Evolutionary conservation across 2,113 vertebrate species (phyloP).

Genomic region (Glaucomys volans): DNA sequence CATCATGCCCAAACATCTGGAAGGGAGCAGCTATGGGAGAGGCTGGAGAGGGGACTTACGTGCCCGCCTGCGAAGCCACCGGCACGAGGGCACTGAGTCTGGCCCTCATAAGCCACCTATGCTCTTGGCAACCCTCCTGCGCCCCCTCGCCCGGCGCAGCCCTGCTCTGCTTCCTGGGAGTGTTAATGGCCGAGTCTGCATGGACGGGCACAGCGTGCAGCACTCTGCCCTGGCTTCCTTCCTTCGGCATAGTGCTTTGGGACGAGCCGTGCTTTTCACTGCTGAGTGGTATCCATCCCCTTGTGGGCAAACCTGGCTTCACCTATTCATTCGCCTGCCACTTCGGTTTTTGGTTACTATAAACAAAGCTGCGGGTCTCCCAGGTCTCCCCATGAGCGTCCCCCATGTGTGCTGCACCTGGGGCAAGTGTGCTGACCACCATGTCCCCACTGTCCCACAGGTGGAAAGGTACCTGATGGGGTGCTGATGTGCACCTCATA

Average conservation of each 20-base stretch:
- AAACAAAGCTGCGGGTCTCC: neutral
- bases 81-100: no score
- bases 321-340: neutral
- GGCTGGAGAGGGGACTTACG: accelerated
- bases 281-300: neutral
- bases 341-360: neutral
- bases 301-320: neutral
- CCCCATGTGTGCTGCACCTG: neutral
- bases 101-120: accelerated
- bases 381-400: neutral
- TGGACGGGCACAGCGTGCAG: accelerated
- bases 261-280: neutral
- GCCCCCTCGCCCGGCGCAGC: neutral
- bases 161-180: neutral
- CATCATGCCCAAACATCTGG: neutral
- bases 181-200: neutral
- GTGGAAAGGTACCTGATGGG: no score
- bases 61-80: neutral
- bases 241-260: no score
- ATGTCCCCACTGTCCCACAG: no score
- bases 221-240: neutral
- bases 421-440: no score
- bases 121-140: no score
- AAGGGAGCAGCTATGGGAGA: neutral
- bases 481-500: no score